These are phyloP conservation scores for Mesorhabditis belari DNA, from an alignment of 2,888 invertebrate species.

Conservation along the genomic window DNA sequence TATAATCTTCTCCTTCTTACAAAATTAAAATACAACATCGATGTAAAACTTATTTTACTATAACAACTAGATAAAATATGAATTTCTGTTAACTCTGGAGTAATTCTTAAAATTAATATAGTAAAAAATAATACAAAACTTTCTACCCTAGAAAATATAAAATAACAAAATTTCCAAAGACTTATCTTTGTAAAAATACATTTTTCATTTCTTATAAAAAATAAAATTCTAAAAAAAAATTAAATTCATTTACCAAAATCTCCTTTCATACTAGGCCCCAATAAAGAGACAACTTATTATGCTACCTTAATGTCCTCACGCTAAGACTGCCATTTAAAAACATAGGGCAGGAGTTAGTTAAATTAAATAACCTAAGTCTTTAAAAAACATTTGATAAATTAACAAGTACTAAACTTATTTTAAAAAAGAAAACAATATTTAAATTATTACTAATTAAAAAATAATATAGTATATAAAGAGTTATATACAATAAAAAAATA, in stretches of 20 bases:
- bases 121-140: constrained; percentile 36
- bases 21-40: constrained; percentile 39
- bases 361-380: constrained; percentile 57
- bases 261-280: constrained; percentile 71
- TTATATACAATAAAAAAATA: constrained; percentile 7
- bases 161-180: constrained; percentile 42
- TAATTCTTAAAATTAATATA: constrained; percentile 39
- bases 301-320: constrained; percentile 74
- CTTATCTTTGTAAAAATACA: constrained; percentile 39
- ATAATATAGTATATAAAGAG: not conserved
- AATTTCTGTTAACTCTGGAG: constrained; percentile 48
- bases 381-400: constrained; percentile 39
- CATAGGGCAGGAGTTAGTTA: constrained; percentile 71
- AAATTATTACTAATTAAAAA: constrained; percentile 8
- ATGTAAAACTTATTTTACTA: constrained; percentile 41
- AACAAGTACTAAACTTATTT: constrained; percentile 52
- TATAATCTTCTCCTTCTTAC: constrained; percentile 29
- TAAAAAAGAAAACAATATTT: constrained; percentile 19
- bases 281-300: constrained; percentile 75
- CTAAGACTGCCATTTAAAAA: constrained; percentile 73
- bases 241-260: constrained; percentile 35
- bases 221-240: constrained; percentile 30
- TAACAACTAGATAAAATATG: constrained; percentile 41
- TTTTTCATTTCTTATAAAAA: constrained; percentile 34
- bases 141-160: constrained; percentile 42